Base-by-base conservation (phyloP, 2,113 vertebrate genomes). In the Pachycephala philippinensis region DNA sequence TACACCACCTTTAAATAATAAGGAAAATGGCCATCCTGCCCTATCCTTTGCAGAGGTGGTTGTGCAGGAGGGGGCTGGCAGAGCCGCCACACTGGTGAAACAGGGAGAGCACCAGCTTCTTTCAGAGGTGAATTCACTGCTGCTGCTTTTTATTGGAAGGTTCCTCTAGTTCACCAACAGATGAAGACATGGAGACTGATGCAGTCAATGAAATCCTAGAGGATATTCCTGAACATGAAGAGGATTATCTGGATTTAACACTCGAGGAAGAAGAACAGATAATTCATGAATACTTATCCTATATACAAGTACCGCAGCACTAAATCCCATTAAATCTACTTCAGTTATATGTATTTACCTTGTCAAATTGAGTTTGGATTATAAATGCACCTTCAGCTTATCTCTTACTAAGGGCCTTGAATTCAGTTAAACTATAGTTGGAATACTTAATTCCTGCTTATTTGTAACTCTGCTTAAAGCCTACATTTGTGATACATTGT, bases 201-300 rank as follows among this genome's bases (percentile, higher is more conserved):
- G 97, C 98, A 31, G 98, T 99, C 69, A 99, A 98, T 31, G 99
- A 99, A 96, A 98, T 99, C 23, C 54, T 99, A 90, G 98, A 99
- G 70, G 99, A 99, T 96, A 99, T 99, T 45, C 98, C 99, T 9
- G 98, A 97, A 30, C 99, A 99, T 0, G 99, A 99, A 94, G 99
- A 99, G 76, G 99, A 99, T 78, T 99, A 99, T 90, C 98, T 99
- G 56, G 99, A 99, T 96, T 97, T 99, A 80, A 99, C 99, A 1
- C 98, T 99, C 93, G 99, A 99, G 90, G 99, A 99, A 23, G 99
- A 99, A 93, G 97, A 97, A 15, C 89, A 98, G 59, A 97, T 99
- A 61, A 99, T 99, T 66, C 96, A 96, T 15, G 97, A 98, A 92
- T 98, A 99, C 90, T 98, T 98, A 96, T 97, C 97, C 60, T 98